These are phyloP conservation scores for Brachionus paranguensis DNA, from an alignment of 1,140 invertebrate species.

Conservation along the genomic window DNA sequence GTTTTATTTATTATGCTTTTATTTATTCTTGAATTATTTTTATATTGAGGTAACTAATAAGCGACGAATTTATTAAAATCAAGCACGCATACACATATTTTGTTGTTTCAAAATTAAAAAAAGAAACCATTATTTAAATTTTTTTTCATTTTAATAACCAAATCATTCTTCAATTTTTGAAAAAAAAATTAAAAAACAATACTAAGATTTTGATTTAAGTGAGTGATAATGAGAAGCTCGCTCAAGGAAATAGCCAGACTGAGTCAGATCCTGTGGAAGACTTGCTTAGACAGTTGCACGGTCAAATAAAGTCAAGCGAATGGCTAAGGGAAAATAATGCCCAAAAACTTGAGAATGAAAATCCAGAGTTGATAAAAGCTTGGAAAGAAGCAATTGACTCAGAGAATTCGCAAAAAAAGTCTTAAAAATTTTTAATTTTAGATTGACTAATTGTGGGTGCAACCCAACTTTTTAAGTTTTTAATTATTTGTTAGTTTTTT, in stretches of 20 bases:
- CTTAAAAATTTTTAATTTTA: not conserved
- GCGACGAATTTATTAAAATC: not conserved
- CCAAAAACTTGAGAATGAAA: conserved; percentile 25
- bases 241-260: not conserved
- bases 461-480: not conserved
- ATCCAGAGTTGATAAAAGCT: conserved; percentile 19
- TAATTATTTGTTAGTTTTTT: not conserved
- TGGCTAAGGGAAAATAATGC: conserved; percentile 30
- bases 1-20: not conserved
- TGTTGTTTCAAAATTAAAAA: not conserved
- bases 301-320: conserved; percentile 17
- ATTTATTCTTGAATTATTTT: not conserved
- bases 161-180: not conserved
- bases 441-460: not conserved
- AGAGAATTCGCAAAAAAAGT: not conserved
- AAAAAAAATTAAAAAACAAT: not conserved
- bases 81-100: not conserved
- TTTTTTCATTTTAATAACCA: too few species aligned
- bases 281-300: conserved; percentile 1
- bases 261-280: not conserved
- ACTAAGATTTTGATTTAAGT: not conserved
- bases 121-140: not conserved
- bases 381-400: conserved; percentile 13
- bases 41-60: conserved; percentile 15
- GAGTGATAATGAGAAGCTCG: not conserved